phyloP scores from a whole-genome alignment of 2,113 vertebrate species.

The Oophaga pumilio region DNA sequence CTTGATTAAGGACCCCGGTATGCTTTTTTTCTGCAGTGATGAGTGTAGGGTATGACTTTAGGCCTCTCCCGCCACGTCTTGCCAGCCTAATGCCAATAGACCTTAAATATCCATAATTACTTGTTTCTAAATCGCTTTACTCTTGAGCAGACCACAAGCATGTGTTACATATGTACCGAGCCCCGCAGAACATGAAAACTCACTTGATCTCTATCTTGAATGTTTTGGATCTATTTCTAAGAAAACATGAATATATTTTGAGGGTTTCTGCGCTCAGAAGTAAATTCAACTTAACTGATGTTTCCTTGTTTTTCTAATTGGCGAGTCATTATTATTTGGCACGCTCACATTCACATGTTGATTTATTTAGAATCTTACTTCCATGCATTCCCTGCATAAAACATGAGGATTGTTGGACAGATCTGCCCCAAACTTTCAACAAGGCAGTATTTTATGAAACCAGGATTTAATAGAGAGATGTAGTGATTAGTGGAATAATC shows the following conservation, averaged over 20 bases:
- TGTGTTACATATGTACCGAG: neutral
- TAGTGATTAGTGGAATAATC: constrained; percentile 39
- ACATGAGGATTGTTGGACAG: constrained; percentile 30
- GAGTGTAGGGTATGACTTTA: neutral
- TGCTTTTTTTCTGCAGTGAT: neutral
- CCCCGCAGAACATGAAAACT: neutral
- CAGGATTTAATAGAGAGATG: constrained; percentile 1
- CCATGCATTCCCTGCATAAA: constrained; percentile 54
- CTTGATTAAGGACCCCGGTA: too few species aligned
- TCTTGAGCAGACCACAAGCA: neutral
- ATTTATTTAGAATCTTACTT: constrained; percentile 48
- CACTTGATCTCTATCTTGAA: constrained; percentile 23
- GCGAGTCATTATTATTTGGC: constrained; percentile 45
- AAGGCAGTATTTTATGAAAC: constrained; percentile 13
- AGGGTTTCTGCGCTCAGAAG: constrained; percentile 11
- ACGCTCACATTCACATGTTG: constrained; percentile 17
- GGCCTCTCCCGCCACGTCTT: neutral
- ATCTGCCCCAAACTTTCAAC: constrained; percentile 38
- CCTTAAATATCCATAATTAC: neutral
- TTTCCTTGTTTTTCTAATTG: constrained; percentile 46
- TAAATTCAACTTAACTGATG: constrained; percentile 34
- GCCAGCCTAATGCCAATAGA: neutral
- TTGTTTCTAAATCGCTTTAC: neutral
- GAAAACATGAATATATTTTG: constrained; percentile 32
- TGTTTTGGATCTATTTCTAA: constrained; percentile 44